Conservation (phyloP, 2,113 vertebrate species). For the sheep (Ovis aries) region ARS-UI_Ramb_v3.0 NC_056060.1:35607501-35608000, state of each 20-base stretch:
- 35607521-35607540: background rate
- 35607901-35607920: constrained; percentile 73
- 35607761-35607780: background rate
- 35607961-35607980: constrained; percentile 81
- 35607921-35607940: constrained; percentile 78
- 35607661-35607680: background rate
- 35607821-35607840: background rate
- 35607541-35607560: background rate
- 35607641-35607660: background rate
- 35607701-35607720: background rate
- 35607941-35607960: constrained; percentile 77
- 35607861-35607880: background rate
- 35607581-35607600: background rate
- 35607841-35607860: background rate
- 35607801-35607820: background rate
- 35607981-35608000: constrained; percentile 82
- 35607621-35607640: background rate
- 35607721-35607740: background rate
- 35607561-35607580: background rate
- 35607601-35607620: background rate
- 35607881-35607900: background rate
- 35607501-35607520: background rate
- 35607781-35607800: background rate
- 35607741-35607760: background rate
- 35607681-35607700: background rate